Evolutionary conservation across 2,113 vertebrate genomes (phyloP), one percentile per base, ranked within the genome.

Genomic region (Clarias magur): DNA sequence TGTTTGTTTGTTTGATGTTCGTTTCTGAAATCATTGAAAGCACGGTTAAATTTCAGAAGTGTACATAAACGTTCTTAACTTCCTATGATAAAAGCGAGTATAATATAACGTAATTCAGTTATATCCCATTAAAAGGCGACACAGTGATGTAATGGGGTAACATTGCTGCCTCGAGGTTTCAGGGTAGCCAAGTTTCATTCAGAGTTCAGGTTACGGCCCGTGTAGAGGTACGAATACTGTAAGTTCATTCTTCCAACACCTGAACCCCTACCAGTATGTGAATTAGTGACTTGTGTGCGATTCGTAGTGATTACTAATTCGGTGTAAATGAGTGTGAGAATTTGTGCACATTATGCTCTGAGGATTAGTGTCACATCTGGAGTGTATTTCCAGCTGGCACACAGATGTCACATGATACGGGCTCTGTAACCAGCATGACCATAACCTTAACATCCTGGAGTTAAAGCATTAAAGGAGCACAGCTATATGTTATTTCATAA

Each of bases 1-100:
- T 67, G 57, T 38, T 70, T 70, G 42, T 81, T 63, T 85, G 84
- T 76, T 85, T 85, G 62, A 80, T 56, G 70, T 25, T 27, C 23
- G 19, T 16, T 56, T 56, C 59, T 63, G n/a, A 38, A 60, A 56
- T 54, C 56, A 56, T 70, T 48, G 62, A 73, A 72, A 53, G 15
- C 56, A 59, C 21, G 54, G 12, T 30, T 70, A n/a, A 21, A 25
- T 86, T 38, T 80, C 3, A 13, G 25, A 42, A 48, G 10, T 34
- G 56, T 59, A 68, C 53, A 38, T 62, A 17, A 72, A 25, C 60
- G 12, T 60, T 81, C 57, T 81, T 21, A 62, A 42, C 21, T 38
- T 62, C 57, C 79, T 81, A 34, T 81, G 79, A 38, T 81, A 42
- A 81, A 81, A 81, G 57, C 1, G 17, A 17, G 48, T 27, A 56